These are phyloP conservation scores for Stomatorhinus ivindoensis DNA, from an alignment of 2,113 vertebrate genomes.

Conservation along the genomic window DNA sequence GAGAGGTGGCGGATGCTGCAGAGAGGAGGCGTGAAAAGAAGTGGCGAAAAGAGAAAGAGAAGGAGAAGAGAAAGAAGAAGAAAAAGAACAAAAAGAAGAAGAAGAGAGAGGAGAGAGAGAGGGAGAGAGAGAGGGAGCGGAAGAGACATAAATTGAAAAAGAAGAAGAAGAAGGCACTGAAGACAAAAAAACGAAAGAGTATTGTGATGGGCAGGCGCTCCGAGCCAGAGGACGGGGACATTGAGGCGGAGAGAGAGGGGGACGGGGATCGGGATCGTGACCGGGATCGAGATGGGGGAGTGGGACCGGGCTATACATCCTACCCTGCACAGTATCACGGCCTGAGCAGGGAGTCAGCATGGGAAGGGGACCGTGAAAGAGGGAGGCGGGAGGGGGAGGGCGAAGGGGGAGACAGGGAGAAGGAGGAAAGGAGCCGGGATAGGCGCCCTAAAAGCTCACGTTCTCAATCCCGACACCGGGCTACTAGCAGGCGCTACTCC, in stretches of 20 bases:
- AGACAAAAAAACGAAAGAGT: slow-evolving; percentile 62
- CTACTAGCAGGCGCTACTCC: slow-evolving; percentile 54
- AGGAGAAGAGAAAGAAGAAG: slow-evolving; percentile 65
- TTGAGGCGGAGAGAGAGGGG: slow-evolving; percentile 56
- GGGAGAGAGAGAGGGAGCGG: slow-evolving; percentile 57
- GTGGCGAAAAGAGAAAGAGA: slow-evolving; percentile 63
- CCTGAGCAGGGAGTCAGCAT: slow-evolving; percentile 52
- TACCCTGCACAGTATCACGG: slow-evolving; percentile 61
- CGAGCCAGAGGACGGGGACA: slow-evolving; percentile 63
- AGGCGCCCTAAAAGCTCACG: slow-evolving; percentile 48
- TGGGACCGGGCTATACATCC: slow-evolving; percentile 56
- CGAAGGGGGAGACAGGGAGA: slow-evolving; percentile 48
- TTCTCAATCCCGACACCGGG: slow-evolving; percentile 46
- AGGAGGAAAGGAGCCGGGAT: slow-evolving; percentile 55
- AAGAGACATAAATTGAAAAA: slow-evolving; percentile 63
- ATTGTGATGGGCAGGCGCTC: slow-evolving; percentile 51
- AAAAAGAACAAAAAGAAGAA: slow-evolving; percentile 65
- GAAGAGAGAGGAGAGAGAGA: slow-evolving; percentile 53
- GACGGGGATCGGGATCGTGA: slow-evolving; percentile 57
- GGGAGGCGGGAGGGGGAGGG: slow-evolving; percentile 50
- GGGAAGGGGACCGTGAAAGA: slow-evolving; percentile 62
- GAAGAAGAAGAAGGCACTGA: slow-evolving; percentile 64
- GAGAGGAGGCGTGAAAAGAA: slow-evolving; percentile 63
- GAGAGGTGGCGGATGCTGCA: slow-evolving; percentile 37
- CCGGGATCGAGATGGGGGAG: slow-evolving; percentile 50